These are phyloP conservation scores for Harpalus rubripes DNA, from an alignment of 2,888 invertebrate species.

Conservation along the genomic window DNA sequence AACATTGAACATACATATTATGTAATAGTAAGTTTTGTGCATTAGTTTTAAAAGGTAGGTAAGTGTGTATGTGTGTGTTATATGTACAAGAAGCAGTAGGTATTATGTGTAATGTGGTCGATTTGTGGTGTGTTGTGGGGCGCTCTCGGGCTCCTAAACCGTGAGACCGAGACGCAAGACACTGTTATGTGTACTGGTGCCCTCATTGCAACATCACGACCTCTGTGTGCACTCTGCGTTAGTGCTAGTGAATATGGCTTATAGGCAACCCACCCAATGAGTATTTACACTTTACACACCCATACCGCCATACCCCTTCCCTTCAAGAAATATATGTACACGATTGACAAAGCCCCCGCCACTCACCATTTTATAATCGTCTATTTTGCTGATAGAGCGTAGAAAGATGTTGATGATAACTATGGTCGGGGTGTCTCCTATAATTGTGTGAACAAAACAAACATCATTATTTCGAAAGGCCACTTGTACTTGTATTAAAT, in stretches of 20 bases:
- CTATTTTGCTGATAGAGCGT: conserved; percentile 98
- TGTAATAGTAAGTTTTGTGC: conserved; percentile 21
- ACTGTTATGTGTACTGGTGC: conserved; percentile 76
- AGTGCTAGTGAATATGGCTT: conserved; percentile 64
- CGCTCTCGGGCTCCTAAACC: conserved; percentile 16
- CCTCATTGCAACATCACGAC: conserved; percentile 76
- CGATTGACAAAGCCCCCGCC: conserved; percentile 74
- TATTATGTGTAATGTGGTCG: conserved; percentile 8
- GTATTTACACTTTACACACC: conserved; percentile 62
- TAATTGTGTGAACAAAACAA: conserved; percentile 78
- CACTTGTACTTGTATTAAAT: conserved; percentile 24
- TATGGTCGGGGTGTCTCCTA: conserved; percentile 91
- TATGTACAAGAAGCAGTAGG: conserved; percentile 1
- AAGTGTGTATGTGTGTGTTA: conserved; percentile 5
- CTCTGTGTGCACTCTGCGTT: conserved; percentile 66
- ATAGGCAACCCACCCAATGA: conserved; percentile 59
- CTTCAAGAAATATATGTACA: conserved; percentile 71
- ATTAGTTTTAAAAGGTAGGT: background rate
- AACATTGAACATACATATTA: background rate
- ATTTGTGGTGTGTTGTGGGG: background rate
- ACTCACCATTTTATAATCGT: conserved; percentile 99
- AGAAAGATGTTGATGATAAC: conserved; percentile 97
- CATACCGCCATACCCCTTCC: conserved; percentile 54
- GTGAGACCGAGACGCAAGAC: conserved; percentile 49
- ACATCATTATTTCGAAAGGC: conserved; percentile 66